A percentile compares a stretch with the other conserved stretches of the same genome.
These are phyloP conservation scores for Acestrorhynchus altus DNA, from an alignment of 2,797 vertebrate species.

Conservation along the genomic window DNA sequence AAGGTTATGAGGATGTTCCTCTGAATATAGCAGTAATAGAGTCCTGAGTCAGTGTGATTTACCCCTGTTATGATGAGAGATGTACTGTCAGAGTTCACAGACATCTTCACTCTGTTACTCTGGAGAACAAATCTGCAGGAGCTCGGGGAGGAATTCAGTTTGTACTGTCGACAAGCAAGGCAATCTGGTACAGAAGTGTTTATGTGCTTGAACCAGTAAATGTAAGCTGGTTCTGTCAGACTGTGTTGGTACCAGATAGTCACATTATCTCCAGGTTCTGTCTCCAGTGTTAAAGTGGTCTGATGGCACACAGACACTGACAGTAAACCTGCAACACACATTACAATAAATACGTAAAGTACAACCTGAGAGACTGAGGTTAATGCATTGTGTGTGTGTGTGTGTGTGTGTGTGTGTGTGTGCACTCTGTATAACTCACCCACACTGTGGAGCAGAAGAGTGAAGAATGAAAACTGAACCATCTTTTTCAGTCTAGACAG, in stretches of 20 bases:
- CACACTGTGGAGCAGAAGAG: too few species aligned
- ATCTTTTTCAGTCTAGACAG: too few species aligned
- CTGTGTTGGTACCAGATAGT: slow-evolving; percentile 11
- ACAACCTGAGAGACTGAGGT: too few species aligned
- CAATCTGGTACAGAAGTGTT: neutral
- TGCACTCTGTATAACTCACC: too few species aligned
- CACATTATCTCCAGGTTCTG: slow-evolving; percentile 16
- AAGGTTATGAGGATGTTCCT: too few species aligned
- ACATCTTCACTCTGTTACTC: neutral
- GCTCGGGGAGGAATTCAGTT: neutral
- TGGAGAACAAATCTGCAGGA: neutral
- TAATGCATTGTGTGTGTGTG: too few species aligned
- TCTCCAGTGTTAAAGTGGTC: neutral
- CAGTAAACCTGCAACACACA: slow-evolving; percentile 3
- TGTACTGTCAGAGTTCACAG: neutral
- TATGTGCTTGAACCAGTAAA: slow-evolving; percentile 26
- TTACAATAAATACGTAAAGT: too few species aligned
- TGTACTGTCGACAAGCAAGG: neutral
- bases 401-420: too few species aligned
- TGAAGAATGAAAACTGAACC: too few species aligned
- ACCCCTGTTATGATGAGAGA: slow-evolving; percentile 19
- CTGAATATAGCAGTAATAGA: slow-evolving; percentile 25
- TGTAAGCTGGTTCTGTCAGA: neutral
- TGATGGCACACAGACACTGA: neutral
- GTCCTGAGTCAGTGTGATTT: slow-evolving; percentile 27